Percentiles rank a stretch among this genome's conserved stretches.
Evolutionary conservation across 2,797 vertebrate species (phyloP).

Genomic region (Benthosema pterotum): DNA sequence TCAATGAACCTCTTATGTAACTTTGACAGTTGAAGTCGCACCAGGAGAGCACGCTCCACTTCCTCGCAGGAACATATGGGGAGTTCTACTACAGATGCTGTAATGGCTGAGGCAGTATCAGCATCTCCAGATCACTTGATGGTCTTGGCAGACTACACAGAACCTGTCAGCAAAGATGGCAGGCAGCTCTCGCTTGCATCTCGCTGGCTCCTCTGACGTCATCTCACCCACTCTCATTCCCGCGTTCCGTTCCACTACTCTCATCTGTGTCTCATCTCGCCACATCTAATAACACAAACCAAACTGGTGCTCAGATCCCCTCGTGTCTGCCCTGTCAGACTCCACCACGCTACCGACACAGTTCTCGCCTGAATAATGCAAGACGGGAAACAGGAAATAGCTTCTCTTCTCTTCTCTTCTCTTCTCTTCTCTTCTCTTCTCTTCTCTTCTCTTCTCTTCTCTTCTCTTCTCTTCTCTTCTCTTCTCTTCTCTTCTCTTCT

Average conservation of each 20-base stretch:
- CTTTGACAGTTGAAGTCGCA: background rate
- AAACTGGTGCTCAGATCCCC: constrained; percentile 50
- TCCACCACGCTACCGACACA: constrained; percentile 36
- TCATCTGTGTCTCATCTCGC: constrained; percentile 32
- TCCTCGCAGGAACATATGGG: background rate
- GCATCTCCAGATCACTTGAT: constrained; percentile 22
- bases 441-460: background rate
- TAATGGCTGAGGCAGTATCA: constrained; percentile 17
- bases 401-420: background rate
- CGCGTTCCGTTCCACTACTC: constrained; percentile 39
- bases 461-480: background rate
- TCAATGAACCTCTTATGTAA: no score
- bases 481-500: background rate
- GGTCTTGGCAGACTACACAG: constrained; percentile 20
- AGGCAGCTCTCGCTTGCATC: constrained; percentile 49
- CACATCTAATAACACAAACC: constrained; percentile 46
- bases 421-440: background rate
- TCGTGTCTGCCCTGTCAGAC: constrained; percentile 44
- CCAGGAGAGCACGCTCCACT: background rate
- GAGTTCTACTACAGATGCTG: constrained; percentile 12
- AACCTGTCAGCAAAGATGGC: constrained; percentile 29
- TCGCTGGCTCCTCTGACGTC: constrained; percentile 21
- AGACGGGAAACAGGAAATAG: constrained; percentile 54
- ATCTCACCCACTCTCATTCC: constrained; percentile 32
- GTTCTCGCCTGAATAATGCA: constrained; percentile 65